A percentile compares a stretch with the other conserved stretches of the same genome.
phyloP scores from a whole-genome alignment of 2,113 vertebrate genomes.

The Pomatorhinus ruficollis region DNA sequence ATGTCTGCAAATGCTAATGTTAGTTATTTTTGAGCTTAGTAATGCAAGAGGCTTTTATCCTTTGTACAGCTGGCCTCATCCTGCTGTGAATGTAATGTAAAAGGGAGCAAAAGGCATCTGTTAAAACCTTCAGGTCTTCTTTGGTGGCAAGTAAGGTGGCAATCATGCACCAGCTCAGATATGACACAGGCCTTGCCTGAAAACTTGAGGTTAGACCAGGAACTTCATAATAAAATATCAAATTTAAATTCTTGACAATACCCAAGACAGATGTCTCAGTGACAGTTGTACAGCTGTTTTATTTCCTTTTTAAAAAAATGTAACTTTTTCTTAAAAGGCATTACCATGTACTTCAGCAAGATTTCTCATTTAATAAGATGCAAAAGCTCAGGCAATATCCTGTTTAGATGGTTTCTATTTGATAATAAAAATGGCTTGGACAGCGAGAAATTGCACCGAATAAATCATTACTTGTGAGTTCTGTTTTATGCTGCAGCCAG shows the following conservation, averaged over 20 bases:
- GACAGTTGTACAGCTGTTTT: neutral
- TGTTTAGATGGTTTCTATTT: conserved; percentile 12
- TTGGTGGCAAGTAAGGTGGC: neutral
- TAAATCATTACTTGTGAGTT: neutral
- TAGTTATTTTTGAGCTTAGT: neutral
- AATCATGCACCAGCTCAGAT: neutral
- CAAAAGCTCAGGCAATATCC: conserved; percentile 7
- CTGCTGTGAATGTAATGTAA: neutral
- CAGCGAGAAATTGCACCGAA: neutral
- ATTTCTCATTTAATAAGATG: neutral
- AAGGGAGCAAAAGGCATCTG: neutral
- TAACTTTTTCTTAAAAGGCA: neutral
- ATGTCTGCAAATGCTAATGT: neutral
- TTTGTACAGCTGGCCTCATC: neutral
- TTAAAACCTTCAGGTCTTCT: neutral
- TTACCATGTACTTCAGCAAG: neutral
- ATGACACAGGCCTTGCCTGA: neutral
- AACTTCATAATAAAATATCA: neutral
- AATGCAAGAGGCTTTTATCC: neutral
- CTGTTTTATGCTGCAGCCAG: neutral
- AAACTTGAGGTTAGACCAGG: neutral
- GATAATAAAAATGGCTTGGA: neutral
- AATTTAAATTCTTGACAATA: neutral
- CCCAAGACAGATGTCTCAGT: neutral
- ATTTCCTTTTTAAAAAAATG: neutral